A percentile compares a stretch with the other conserved stretches of the same genome.
Conservation (phyloP, 2,797 vertebrate species). For the Fundulus diaphanus region DNA sequence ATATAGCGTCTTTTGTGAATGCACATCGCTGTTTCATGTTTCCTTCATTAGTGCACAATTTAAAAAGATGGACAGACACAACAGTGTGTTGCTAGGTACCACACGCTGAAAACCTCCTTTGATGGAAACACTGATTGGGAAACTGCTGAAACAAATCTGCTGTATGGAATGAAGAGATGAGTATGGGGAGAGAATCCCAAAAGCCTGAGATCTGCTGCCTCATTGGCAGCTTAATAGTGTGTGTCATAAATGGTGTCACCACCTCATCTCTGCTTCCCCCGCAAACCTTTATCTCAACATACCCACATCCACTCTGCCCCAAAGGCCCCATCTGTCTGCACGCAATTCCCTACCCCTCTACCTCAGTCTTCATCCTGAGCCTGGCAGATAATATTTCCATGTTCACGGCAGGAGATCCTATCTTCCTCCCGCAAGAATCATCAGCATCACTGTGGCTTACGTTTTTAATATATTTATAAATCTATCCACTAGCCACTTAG, state of each 20-base stretch:
- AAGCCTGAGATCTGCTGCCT: constrained; percentile 57
- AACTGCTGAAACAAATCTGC: constrained; percentile 18
- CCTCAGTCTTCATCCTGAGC: constrained; percentile 38
- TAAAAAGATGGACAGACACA: constrained; percentile 10
- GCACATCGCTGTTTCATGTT: background rate
- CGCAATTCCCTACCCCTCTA: constrained; percentile 24
- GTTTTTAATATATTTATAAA: constrained; percentile 21
- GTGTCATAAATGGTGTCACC: constrained; percentile 67
- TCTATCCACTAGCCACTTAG: background rate
- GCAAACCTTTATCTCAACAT: constrained; percentile 35
- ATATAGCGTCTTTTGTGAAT: background rate
- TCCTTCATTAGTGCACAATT: constrained; percentile 23
- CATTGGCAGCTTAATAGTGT: constrained; percentile 72
- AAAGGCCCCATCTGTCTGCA: constrained; percentile 32
- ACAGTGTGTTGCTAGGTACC: constrained; percentile 9
- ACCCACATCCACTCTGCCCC: constrained; percentile 8
- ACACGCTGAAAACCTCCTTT: constrained; percentile 4
- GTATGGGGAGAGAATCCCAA: constrained; percentile 57
- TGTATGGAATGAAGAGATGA: constrained; percentile 27
- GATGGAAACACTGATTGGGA: constrained; percentile 19
- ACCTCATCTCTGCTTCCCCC: constrained; percentile 36
- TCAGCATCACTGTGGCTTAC: constrained; percentile 20
- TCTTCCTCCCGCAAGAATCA: constrained; percentile 21
- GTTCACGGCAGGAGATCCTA: constrained; percentile 39
- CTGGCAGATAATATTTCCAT: constrained; percentile 35